Evolutionary conservation across 2,888 invertebrate genomes (phyloP).

Genomic region (Hyposoter dolosus): DNA sequence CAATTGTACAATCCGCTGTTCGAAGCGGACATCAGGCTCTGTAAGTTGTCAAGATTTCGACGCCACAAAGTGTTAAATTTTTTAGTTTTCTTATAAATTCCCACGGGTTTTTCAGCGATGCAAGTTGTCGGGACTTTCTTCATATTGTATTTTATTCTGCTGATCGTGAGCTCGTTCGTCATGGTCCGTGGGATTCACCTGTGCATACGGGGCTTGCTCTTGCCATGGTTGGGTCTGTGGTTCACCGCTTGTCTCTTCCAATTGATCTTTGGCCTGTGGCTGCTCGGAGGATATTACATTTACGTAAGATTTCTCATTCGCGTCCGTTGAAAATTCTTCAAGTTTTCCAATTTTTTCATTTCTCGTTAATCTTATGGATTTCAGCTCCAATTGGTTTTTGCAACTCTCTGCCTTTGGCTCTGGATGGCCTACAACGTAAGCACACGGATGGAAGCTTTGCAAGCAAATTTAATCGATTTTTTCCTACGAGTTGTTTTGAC

Average conservation of each 20-base stretch:
- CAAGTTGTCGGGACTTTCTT: slow-evolving; percentile 89
- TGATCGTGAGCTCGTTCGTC: slow-evolving; percentile 87
- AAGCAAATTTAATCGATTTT: neutral
- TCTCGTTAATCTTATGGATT: slow-evolving; percentile 77
- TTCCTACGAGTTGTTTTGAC: neutral
- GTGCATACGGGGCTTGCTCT: slow-evolving; percentile 92
- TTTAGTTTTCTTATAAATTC: slow-evolving; percentile 44
- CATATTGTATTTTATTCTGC: slow-evolving; percentile 87
- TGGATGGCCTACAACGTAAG: slow-evolving; percentile 96
- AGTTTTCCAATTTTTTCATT: neutral
- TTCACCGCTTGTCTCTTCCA: slow-evolving; percentile 91
- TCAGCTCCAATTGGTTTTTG: slow-evolving; percentile 92
- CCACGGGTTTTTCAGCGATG: slow-evolving; percentile 87
- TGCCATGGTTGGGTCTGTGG: slow-evolving; percentile 92
- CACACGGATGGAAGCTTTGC: slow-evolving; percentile 69
- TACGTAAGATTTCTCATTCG: slow-evolving; percentile 88
- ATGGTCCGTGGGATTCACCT: slow-evolving; percentile 88
- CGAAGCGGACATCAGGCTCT: slow-evolving; percentile 92
- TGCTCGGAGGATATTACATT: slow-evolving; percentile 95
- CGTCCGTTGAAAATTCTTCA: neutral
- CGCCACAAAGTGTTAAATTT: neutral
- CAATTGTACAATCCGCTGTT: slow-evolving; percentile 95
- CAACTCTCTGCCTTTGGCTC: slow-evolving; percentile 90
- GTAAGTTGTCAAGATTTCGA: slow-evolving; percentile 85
- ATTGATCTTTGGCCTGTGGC: slow-evolving; percentile 92